Evolutionary conservation across 2,113 vertebrate species (phyloP).

Genomic region (Mobula hypostoma): DNA sequence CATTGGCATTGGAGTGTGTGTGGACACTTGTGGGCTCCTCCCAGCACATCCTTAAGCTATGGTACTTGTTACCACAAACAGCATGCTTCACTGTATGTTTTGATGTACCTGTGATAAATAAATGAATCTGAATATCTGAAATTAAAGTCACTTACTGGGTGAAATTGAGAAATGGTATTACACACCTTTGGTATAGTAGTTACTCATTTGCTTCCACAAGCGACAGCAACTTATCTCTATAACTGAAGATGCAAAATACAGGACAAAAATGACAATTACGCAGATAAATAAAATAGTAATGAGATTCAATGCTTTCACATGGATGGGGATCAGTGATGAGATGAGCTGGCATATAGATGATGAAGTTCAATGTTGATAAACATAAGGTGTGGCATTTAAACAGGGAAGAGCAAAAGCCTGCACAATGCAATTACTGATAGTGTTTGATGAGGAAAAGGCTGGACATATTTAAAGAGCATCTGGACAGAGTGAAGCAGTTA

Average conservation of each 20-base stretch:
- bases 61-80: no score
- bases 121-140: no score
- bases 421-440: background rate
- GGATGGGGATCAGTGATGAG: background rate
- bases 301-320: background rate
- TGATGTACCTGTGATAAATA: no score
- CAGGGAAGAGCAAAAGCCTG: background rate
- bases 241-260: background rate
- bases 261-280: background rate
- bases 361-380: background rate
- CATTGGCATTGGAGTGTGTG: no score
- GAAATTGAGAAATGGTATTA: background rate
- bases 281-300: background rate
- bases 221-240: background rate
- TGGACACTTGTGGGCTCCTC: no score
- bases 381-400: background rate
- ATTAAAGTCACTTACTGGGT: background rate
- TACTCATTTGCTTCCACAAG: background rate
- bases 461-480: background rate
- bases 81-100: no score
- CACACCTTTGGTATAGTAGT: background rate
- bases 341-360: background rate
- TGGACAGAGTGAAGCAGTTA: background rate
- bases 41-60: no score
- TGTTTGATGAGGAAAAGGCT: background rate